Conservation (phyloP, 1,140 invertebrate genomes). For the Monochamus saltuarius region DNA sequence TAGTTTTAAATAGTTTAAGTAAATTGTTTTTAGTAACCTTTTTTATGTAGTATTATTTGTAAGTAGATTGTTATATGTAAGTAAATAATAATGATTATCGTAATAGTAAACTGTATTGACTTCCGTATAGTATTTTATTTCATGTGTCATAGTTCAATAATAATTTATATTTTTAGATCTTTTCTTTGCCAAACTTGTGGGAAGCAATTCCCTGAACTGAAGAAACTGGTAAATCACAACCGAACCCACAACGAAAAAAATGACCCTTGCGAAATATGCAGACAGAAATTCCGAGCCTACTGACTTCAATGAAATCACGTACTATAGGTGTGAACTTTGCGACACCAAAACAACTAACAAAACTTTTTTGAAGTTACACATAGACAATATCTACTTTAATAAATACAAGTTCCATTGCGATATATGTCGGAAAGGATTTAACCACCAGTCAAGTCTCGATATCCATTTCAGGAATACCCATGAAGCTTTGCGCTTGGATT, state of each 20-base stretch:
- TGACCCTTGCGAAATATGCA: conserved; percentile 24
- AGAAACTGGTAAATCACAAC: conserved; percentile 13
- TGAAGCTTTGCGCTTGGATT: conserved; percentile 21
- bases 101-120: too few species aligned
- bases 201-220: background rate
- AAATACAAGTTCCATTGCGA: conserved; percentile 8
- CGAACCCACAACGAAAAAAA: conserved; percentile 52
- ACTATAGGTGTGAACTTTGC: conserved; percentile 60
- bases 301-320: conserved; percentile 40
- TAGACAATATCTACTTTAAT: conserved; percentile 4
- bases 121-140: too few species aligned
- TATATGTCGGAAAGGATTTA: conserved; percentile 17
- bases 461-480: conserved; percentile 15
- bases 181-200: conserved; percentile 10
- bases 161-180: too few species aligned
- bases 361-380: conserved; percentile 13
- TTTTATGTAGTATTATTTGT: too few species aligned
- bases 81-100: too few species aligned
- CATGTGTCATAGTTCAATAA: too few species aligned
- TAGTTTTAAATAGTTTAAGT: too few species aligned
- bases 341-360: conserved; percentile 19
- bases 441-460: background rate
- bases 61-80: too few species aligned
- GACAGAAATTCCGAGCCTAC: conserved; percentile 16
- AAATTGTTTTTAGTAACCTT: too few species aligned